phyloP scores from a whole-genome alignment of 2,797 vertebrate genomes.

The Microhierax caerulescens region DNA sequence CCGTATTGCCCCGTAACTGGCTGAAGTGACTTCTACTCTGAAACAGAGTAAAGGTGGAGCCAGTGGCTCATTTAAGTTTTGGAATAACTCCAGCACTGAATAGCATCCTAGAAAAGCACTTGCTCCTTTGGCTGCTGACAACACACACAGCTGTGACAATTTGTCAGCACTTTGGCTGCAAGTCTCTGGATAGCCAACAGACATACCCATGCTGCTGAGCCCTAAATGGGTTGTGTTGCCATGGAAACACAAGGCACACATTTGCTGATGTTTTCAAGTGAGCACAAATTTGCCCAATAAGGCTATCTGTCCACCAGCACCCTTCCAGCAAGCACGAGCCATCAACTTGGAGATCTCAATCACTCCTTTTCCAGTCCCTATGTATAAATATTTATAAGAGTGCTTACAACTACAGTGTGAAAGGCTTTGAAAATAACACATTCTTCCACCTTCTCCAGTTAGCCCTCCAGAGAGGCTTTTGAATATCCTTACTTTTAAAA shows the following conservation, averaged over 20 bases:
- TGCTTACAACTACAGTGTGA: background rate
- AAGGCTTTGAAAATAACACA: accelerated
- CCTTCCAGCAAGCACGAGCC: background rate
- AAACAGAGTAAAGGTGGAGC: background rate
- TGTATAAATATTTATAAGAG: background rate
- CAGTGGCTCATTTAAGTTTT: background rate
- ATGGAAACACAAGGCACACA: accelerated
- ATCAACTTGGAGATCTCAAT: background rate
- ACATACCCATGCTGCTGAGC: background rate
- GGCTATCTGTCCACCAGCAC: background rate
- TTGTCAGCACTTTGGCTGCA: background rate
- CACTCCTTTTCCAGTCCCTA: background rate
- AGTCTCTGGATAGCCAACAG: background rate
- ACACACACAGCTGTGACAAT: background rate
- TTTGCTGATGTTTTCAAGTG: background rate
- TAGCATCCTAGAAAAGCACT: background rate
- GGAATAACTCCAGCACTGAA: background rate
- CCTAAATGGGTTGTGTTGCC: background rate
- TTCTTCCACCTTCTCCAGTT: background rate
- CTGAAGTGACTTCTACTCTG: background rate
- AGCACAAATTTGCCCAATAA: background rate
- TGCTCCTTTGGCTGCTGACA: background rate
- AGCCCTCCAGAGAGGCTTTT: background rate
- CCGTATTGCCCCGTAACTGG: background rate
- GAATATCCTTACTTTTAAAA: background rate